Base-by-base conservation (phyloP, 2,888 invertebrate genomes). In the Patella ulyssiponensis region DNA sequence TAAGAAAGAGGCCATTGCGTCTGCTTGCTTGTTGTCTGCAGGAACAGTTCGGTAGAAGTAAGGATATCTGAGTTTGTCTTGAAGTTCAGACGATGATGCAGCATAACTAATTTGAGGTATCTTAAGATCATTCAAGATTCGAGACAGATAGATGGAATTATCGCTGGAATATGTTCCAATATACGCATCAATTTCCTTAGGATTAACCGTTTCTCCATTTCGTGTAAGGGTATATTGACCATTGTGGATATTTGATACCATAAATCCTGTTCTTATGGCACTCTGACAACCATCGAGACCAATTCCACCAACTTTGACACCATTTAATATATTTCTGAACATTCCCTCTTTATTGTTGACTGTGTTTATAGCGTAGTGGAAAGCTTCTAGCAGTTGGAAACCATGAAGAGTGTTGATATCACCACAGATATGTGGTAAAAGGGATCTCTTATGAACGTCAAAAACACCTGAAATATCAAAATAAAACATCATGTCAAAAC, bases 1-100 rank as follows among this genome's bases (percentile, higher is more conserved):
- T 69, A 92, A 85, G 56, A 92, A 88, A 52, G 86, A 85, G 3
- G 92, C 84, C 79, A 92, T 88, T 3, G 90, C 90, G 44, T 87
- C 78, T 0, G 86, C 84, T 76, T 86, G 87, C n/a, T 86, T 84
- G 77, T 86, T 86, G 71, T 90, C 90, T 7, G 87, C 82, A 1
- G 89, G 89, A 15, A 89, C 88, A 1, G 89, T 88, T 20, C 88
- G 83, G 76, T 85, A 79, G 82, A 89, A 90, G 78, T 83, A 87
- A 3, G 90, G 89, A 74, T 88, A 90, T 15, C 84, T 51, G 15
- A 85, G 79, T 23, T 80, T 70, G 73, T 90, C 86, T 14, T 81
- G 76, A 14, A 90, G 82, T 4, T 82, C 78, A 11, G 82, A 80
- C 71, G 85, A 86, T 0, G 88, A 85, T 7, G 89, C 79, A 1